These are phyloP conservation scores for Acanthosoma haemorrhoidale DNA, from an alignment of 2,888 invertebrate genomes.

Conservation along the genomic window DNA sequence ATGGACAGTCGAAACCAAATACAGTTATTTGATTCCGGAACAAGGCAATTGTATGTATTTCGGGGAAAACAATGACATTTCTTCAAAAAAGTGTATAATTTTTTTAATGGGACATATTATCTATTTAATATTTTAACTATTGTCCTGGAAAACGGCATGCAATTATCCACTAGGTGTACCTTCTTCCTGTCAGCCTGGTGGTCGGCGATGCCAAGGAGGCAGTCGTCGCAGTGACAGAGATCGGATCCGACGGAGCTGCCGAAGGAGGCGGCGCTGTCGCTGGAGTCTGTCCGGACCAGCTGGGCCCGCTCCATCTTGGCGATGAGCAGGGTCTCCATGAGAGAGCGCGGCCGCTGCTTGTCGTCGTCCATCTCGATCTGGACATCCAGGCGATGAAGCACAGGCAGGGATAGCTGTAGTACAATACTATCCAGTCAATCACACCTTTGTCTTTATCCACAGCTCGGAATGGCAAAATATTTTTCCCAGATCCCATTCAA, in stretches of 20 bases:
- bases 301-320: constrained; percentile 70
- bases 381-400: neutral
- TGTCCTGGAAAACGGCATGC: too few relatives aligned
- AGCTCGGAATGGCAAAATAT: too few relatives aligned
- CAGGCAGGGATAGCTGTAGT: constrained; percentile 32
- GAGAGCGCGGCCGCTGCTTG: constrained; percentile 55
- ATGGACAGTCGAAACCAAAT: too few relatives aligned
- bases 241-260: constrained; percentile 51
- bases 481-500: too few relatives aligned
- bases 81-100: too few relatives aligned
- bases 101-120: too few relatives aligned
- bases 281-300: constrained; percentile 67
- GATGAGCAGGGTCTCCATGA: constrained; percentile 74
- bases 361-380: constrained; percentile 21
- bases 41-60: too few relatives aligned
- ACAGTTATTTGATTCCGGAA: too few relatives aligned
- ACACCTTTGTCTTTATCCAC: too few relatives aligned
- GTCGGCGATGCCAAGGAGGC: constrained; percentile 49
- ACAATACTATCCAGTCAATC: too few relatives aligned
- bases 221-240: constrained; percentile 77
- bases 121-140: too few relatives aligned
- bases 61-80: too few relatives aligned
- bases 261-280: constrained; percentile 51
- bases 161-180: neutral
- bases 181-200: constrained; percentile 25